These are phyloP conservation scores for Dermatophagoides farinae DNA, from an alignment of 1,140 invertebrate species.

Conservation along the genomic window DNA sequence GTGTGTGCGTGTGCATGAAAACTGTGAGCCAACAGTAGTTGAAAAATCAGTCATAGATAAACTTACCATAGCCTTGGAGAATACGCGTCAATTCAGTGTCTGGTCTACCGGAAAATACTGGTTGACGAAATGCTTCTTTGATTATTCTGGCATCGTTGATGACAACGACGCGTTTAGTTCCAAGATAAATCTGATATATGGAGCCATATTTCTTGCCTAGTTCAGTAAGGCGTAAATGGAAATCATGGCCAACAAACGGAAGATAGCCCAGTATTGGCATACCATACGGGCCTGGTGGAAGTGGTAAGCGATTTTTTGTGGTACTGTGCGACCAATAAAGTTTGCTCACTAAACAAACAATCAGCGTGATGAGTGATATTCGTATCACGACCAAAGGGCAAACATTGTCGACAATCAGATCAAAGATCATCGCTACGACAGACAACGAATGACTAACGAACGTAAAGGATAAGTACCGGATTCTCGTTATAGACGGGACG, in stretches of 20 bases:
- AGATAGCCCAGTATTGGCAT: conserved; percentile 58
- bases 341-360: background rate
- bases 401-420: background rate
- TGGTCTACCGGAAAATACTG: conserved; percentile 65
- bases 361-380: background rate
- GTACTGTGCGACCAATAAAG: background rate
- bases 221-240: conserved; percentile 52
- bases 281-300: conserved; percentile 62
- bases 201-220: conserved; percentile 52
- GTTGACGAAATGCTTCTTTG: conserved; percentile 53
- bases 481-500: too few relatives aligned
- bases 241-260: conserved; percentile 45
- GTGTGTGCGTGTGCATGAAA: conserved; percentile 23
- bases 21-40: background rate
- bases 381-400: background rate
- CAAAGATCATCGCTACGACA: background rate
- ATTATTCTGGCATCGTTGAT: conserved; percentile 63
- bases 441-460: too few relatives aligned
- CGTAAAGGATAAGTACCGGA: too few relatives aligned
- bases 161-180: conserved; percentile 56
- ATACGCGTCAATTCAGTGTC: conserved; percentile 58
- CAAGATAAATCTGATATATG: conserved; percentile 55
- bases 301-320: background rate
- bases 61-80: conserved; percentile 71
- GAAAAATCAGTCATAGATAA: background rate